Base-by-base conservation (phyloP, 2,113 vertebrate species). In the Tachysurus fulvidraco region DNA sequence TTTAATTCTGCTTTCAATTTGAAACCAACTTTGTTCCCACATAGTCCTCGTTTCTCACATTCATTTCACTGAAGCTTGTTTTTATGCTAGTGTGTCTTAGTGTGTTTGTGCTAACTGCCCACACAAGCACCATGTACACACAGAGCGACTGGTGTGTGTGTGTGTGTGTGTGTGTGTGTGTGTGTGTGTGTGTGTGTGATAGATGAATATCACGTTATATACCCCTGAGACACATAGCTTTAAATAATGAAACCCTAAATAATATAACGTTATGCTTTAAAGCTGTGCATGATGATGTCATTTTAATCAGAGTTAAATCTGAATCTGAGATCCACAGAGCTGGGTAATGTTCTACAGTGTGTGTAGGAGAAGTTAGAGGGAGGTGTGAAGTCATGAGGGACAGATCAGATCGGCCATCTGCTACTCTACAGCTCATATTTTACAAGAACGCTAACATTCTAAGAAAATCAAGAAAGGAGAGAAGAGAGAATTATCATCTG, bases 331-430 rank as follows among this genome's bases (percentile, higher is more conserved):
- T 9, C 36, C 6, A 8, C 46, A 52, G 17, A 7, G 25, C 44
- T 1, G 36, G 41, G 69, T 73, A 25, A 5, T n/a, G 73, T 76
- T 25, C 19, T 76, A 25, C 23, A 25, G 50, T 13, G 77, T 36
- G 50, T 59, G 77, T 44, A 84, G 69, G 12, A 74, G 83, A 83
- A 83, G 77, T 85, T 46, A 86, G 81, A 81, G 36, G 83, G 79
- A 85, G 83, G 57, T 84, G 78, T 57, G 30, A 69, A 85, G 78
- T 85, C 76, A 60, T 81, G 85, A 87, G 85, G 86, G 44, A 78
- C 78, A 80, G 57, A 57, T 59, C 55, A 59, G 78, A 36, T 36
- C 54, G 0, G 3, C 78, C 78, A 80, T 74, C 77, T 55, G 28
- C 71, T 86, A 73, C 81, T 83, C 59, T 57, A 80, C 28, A 80